Evolutionary conservation across 2,797 vertebrate species (phyloP), one percentile per base, ranked within the genome.

Genomic region (Hipposideros larvatus): DNA sequence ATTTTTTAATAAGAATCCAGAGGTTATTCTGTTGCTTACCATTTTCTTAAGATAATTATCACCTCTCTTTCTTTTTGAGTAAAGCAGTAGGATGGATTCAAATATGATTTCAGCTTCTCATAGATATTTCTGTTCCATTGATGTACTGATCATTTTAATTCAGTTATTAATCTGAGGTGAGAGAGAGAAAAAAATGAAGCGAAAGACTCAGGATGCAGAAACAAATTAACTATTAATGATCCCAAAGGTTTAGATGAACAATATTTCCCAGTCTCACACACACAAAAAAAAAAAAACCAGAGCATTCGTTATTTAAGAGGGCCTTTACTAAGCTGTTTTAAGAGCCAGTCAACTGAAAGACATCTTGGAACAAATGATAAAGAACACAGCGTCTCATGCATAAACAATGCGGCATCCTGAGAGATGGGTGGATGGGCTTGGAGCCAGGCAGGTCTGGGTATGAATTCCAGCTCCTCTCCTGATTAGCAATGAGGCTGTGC

Each of bases 321-420:
- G 1, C 24, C 48, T 88, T 92, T 21, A 65, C 18, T 92, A 89
- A 85, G 2, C 37, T 80, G 2, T 70, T 90, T 88, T 78, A 93
- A 79, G 59, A 46, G 4, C 31, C 88, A 78, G 61, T 66, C 89
- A 94, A 91, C 65, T 84, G 74, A 75, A 91, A 97, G 53, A 74
- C 21, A 77, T 48, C 28, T 89, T 75, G 92, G 48, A 59, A 66
- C 59, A 91, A 86, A 65, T 70, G 43, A 91, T 43, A 77, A 94
- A 78, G 66, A 89, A 53, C 55, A 51, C 1, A 43, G 14, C 34
- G 34, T 31, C 34, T 94, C 34, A 28, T 83, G 41, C 41, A 79
- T 89, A 87, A 95, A 65, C 14, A 24, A 57, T 65, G 11, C 31
- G 15, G 4, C 13, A 0, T 57, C 73, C 79, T 31, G 10, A 91